Conservation (phyloP, 2,797 vertebrate genomes). For the Chanos chanos region DNA sequence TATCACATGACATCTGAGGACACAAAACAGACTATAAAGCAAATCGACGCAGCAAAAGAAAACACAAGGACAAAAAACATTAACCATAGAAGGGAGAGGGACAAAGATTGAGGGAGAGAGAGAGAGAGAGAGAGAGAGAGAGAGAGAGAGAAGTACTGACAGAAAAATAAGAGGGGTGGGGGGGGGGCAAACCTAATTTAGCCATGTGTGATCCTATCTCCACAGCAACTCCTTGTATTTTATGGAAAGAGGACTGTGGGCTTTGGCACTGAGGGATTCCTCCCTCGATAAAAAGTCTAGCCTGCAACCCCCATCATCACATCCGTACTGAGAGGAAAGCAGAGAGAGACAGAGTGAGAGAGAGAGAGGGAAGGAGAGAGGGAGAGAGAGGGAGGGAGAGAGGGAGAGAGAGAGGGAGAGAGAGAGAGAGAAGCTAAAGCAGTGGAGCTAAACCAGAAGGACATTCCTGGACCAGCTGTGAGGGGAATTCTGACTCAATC, state of each 20-base stretch:
- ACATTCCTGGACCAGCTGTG: conserved; percentile 77
- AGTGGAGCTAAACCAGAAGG: conserved; percentile 48
- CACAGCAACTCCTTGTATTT: conserved; percentile 68
- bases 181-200: conserved; percentile 56
- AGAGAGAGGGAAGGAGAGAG: not conserved
- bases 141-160: conserved; percentile 27
- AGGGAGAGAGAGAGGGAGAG: conserved; percentile 39
- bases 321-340: conserved; percentile 46
- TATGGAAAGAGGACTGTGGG: conserved; percentile 63
- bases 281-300: conserved; percentile 34
- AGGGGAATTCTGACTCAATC: conserved; percentile 71
- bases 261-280: conserved; percentile 59
- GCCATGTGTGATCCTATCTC: conserved; percentile 65
- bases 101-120: conserved; percentile 28
- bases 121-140: conserved; percentile 41
- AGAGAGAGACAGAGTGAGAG: not conserved
- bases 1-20: conserved; percentile 22
- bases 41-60: conserved; percentile 16
- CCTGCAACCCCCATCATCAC: conserved; percentile 42
- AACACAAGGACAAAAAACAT: conserved; percentile 41
- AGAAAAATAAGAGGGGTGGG: conserved; percentile 25
- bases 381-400: conserved; percentile 40
- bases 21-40: conserved; percentile 14
- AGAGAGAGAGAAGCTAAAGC: conserved; percentile 60
- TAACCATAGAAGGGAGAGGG: conserved; percentile 28